phyloP scores from a whole-genome alignment of 2,888 invertebrate species.

The Horisme vitalbata region DNA sequence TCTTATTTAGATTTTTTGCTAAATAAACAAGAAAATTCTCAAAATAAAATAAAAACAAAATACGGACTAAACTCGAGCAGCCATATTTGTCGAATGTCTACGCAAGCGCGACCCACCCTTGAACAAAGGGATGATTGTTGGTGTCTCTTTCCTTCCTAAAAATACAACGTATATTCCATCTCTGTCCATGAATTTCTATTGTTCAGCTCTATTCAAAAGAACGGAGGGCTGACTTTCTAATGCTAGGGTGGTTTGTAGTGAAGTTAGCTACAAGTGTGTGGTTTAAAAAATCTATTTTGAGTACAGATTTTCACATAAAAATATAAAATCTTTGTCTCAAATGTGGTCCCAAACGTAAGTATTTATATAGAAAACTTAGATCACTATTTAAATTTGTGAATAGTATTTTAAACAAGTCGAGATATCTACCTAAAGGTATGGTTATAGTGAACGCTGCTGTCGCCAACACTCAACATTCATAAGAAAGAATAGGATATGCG shows the following conservation, averaged over 20 bases:
- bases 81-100: slow-evolving; percentile 70
- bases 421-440: no score
- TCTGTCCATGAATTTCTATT: slow-evolving; percentile 48
- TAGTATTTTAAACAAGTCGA: no score
- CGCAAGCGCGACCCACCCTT: slow-evolving; percentile 65
- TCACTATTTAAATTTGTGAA: no score
- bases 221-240: slow-evolving; percentile 61
- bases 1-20: background rate
- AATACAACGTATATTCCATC: slow-evolving; percentile 30
- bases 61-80: slow-evolving; percentile 58
- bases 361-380: no score
- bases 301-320: no score
- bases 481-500: no score
- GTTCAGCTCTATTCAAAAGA: slow-evolving; percentile 61
- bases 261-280: slow-evolving; percentile 54
- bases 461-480: no score
- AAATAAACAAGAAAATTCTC: slow-evolving; percentile 2
- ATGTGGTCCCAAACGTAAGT: no score
- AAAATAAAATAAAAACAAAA: slow-evolving; percentile 44
- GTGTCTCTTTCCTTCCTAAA: slow-evolving; percentile 43
- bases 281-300: no score
- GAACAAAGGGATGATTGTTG: slow-evolving; percentile 54
- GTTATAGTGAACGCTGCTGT: no score
- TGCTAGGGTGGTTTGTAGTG: slow-evolving; percentile 46
- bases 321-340: no score